phyloP scores from a whole-genome alignment of 2,888 invertebrate species.

The Mesoligia furuncula region DNA sequence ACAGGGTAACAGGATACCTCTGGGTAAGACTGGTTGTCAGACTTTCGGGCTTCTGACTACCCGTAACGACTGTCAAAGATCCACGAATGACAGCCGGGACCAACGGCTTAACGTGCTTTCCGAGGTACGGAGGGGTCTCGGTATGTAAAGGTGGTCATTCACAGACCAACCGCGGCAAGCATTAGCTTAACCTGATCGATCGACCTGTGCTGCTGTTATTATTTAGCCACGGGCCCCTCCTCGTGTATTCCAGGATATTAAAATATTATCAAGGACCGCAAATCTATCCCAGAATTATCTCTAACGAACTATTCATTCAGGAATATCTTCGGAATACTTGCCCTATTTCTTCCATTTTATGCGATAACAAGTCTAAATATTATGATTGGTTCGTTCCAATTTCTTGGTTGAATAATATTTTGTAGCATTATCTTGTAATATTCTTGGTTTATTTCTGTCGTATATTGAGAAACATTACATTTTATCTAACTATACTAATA shows the following conservation, averaged over 20 bases:
- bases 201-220: too few relatives aligned
- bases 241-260: neutral
- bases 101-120: too few relatives aligned
- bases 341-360: conserved; percentile 13
- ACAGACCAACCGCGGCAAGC: too few relatives aligned
- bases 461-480: too few relatives aligned
- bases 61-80: neutral
- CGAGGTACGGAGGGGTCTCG: too few relatives aligned
- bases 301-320: conserved; percentile 3
- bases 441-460: neutral
- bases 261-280: neutral
- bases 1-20: neutral
- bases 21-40: neutral
- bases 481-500: too few relatives aligned
- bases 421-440: neutral
- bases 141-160: too few relatives aligned
- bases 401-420: conserved; percentile 2
- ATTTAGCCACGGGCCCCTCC: too few relatives aligned
- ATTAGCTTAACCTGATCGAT: too few relatives aligned
- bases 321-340: conserved; percentile 1
- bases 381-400: conserved; percentile 8
- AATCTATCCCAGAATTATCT: neutral
- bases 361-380: conserved; percentile 1
- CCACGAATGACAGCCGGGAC: neutral
- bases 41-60: neutral